Percentiles rank a stretch among this genome's conserved stretches.
Conservation (phyloP, 2,113 vertebrate genomes). For the Salvator merianae region DNA sequence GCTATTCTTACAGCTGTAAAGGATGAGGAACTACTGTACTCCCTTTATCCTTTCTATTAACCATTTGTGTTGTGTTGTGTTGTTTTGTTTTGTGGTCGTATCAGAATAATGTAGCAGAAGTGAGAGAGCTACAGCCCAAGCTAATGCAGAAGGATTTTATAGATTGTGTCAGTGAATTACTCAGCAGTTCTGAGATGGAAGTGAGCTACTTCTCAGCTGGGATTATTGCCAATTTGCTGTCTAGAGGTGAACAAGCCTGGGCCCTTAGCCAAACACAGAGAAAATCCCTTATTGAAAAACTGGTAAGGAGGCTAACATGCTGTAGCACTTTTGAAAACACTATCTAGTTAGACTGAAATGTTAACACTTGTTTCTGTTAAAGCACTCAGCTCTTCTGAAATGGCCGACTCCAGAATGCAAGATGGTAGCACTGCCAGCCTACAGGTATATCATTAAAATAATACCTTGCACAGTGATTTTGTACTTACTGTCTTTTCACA, state of each 20-base stretch:
- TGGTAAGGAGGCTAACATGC: constrained; percentile 70
- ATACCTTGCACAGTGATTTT: neutral
- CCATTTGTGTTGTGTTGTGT: neutral
- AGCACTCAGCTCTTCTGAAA: constrained; percentile 85
- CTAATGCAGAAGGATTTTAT: constrained; percentile 84
- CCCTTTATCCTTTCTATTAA: too few species aligned
- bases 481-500: neutral
- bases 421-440: constrained; percentile 83
- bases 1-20: too few species aligned
- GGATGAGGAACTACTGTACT: too few species aligned
- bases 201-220: constrained; percentile 91
- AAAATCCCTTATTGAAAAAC: constrained; percentile 77
- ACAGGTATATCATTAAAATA: constrained; percentile 77
- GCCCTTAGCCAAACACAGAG: constrained; percentile 72
- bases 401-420: constrained; percentile 88
- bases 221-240: constrained; percentile 86
- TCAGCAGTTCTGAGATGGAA: constrained; percentile 86
- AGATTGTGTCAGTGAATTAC: constrained; percentile 79
- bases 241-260: constrained; percentile 80
- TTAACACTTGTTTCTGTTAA: constrained; percentile 23
- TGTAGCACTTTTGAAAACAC: neutral
- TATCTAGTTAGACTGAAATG: constrained; percentile 6
- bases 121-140: constrained; percentile 81
- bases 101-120: constrained; percentile 92
- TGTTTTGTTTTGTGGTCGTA: neutral